Conservation (phyloP, 1,140 invertebrate genomes). For the Teleopsis dalmanni region DNA sequence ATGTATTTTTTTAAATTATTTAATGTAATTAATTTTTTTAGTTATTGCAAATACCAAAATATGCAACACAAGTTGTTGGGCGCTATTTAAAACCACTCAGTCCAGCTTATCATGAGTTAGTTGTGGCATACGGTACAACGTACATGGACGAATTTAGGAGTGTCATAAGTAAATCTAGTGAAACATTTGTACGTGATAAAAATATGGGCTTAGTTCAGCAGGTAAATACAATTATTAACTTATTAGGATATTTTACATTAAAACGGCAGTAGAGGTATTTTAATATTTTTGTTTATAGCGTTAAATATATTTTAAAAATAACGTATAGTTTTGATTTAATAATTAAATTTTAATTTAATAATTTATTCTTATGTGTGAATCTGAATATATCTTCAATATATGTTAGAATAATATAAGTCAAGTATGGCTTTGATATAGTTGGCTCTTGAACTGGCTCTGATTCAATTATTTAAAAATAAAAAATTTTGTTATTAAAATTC, state of each 20-base stretch:
- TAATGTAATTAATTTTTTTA: slow-evolving; percentile 34
- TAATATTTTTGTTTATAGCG: too few species aligned
- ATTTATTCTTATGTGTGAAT: too few species aligned
- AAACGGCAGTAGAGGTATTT: too few species aligned
- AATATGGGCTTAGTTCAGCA: slow-evolving; percentile 77
- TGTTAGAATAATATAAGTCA: background rate
- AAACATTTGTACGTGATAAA: slow-evolving; percentile 75
- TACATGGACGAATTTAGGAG: slow-evolving; percentile 63
- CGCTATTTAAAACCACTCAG: slow-evolving; percentile 88
- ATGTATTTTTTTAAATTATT: background rate
- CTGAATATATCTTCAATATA: too few species aligned
- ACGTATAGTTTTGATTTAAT: too few species aligned
- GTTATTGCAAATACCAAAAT: slow-evolving; percentile 76
- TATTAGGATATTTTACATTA: too few species aligned
- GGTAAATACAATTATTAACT: slow-evolving; percentile 31
- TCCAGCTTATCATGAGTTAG: slow-evolving; percentile 83
- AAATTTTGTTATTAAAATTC: slow-evolving; percentile 3
- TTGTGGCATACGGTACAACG: slow-evolving; percentile 71
- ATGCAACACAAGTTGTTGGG: slow-evolving; percentile 80
- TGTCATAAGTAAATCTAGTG: slow-evolving; percentile 69
- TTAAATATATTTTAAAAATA: too few species aligned
- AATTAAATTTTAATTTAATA: too few species aligned
- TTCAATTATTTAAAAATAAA: background rate
- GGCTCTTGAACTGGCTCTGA: background rate
- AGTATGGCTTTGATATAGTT: background rate